A percentile compares a stretch with the other conserved stretches of the same genome.
Evolutionary conservation across 2,797 vertebrate genomes (phyloP).

Genomic region (Catamblyrhynchus diadema): DNA sequence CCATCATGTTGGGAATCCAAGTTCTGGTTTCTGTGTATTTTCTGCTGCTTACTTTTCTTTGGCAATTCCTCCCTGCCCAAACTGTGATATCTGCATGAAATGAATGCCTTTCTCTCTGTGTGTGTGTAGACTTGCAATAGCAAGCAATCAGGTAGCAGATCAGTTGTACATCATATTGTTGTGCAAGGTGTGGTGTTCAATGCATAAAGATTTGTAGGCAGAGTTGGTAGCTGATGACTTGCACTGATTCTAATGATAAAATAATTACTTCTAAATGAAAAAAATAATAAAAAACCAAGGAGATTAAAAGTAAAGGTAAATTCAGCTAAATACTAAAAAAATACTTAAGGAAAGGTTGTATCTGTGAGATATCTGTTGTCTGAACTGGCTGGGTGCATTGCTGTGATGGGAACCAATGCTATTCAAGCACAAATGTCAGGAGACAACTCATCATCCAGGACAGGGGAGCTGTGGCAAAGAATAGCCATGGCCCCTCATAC

Average conservation of each 20-base stretch:
- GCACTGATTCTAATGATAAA: background rate
- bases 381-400: background rate
- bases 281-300: background rate
- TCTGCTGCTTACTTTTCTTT: background rate
- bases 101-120: background rate
- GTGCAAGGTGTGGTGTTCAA: background rate
- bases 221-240: rapidly evolving
- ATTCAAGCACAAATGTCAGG: background rate
- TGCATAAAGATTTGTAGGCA: background rate
- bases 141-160: background rate
- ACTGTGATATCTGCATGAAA: background rate
- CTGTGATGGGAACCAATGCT: background rate
- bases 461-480: background rate
- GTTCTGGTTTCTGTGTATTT: background rate
- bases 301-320: background rate
- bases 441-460: background rate
- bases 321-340: background rate
- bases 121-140: background rate
- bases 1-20: background rate
- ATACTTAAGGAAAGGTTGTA: background rate
- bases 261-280: background rate
- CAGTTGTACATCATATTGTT: background rate
- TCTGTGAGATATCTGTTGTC: background rate
- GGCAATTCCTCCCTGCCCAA: background rate
- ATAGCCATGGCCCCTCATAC: background rate